phyloP scores from a whole-genome alignment of 2,113 vertebrate species.

The Thamnophis sirtalis region DNA sequence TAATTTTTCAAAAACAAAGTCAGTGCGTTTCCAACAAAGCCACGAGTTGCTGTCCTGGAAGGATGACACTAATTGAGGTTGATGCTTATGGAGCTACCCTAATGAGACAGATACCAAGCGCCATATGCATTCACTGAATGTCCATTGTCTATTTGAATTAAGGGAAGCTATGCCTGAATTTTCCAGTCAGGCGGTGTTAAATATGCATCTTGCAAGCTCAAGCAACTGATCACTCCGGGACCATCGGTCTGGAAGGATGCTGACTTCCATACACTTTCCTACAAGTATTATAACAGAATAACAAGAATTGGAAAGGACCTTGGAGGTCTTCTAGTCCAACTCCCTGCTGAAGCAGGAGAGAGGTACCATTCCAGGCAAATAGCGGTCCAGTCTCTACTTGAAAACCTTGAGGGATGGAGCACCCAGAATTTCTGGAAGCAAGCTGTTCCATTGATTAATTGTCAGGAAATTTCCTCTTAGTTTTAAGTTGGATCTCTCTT shows the following conservation, averaged over 20 bases:
- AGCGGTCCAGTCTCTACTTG: neutral
- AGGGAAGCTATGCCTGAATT: neutral
- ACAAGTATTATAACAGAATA: neutral
- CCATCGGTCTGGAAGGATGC: neutral
- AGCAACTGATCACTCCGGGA: neutral
- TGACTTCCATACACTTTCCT: neutral
- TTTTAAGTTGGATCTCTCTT: too few relatives aligned
- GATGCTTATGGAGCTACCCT: conserved; percentile 71
- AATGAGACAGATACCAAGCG: conserved; percentile 68
- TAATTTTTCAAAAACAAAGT: conserved; percentile 60
- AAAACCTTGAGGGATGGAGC: neutral
- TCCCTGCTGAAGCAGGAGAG: neutral
- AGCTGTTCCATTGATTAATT: neutral
- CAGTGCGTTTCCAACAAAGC: conserved; percentile 27
- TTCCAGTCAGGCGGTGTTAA: neutral
- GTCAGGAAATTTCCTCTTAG: too few relatives aligned
- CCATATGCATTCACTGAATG: neutral
- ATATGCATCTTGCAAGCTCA: neutral
- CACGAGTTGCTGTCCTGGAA: neutral
- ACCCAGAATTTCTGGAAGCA: neutral
- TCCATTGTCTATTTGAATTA: neutral
- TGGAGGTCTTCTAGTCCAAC: neutral
- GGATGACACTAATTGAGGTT: conserved; percentile 66
- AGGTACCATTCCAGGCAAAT: neutral
- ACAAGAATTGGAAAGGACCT: neutral